These are phyloP conservation scores for Styela clava DNA, from an alignment of 23 tunicate genomes.

Conservation along the genomic window DNA sequence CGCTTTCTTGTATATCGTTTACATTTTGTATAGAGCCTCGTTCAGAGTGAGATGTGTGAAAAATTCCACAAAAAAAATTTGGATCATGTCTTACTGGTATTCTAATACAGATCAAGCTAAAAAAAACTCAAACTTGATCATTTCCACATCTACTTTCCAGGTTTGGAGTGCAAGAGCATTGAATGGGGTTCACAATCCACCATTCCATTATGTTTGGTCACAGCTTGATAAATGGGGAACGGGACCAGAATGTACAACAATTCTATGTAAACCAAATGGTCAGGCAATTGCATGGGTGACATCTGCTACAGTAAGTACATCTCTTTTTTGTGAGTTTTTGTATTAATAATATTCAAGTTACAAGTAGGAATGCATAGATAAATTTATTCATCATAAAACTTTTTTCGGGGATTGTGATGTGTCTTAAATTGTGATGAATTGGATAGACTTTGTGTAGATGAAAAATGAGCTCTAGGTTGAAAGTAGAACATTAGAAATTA, in stretches of 20 bases:
- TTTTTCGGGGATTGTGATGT: not conserved
- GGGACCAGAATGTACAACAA: conserved; percentile 94
- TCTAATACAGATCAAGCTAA: too few relatives aligned
- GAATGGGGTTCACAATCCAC: conserved; percentile 79
- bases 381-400: not conserved
- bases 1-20: too few relatives aligned
- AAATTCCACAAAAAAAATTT: too few relatives aligned
- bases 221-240: conserved; percentile 90
- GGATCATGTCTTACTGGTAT: too few relatives aligned
- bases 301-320: conserved; percentile 62
- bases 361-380: not conserved
- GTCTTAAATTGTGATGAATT: too few relatives aligned
- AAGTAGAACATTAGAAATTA: too few relatives aligned
- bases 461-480: too few relatives aligned
- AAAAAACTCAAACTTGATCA: too few relatives aligned
- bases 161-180: conserved; percentile 59
- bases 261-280: conserved; percentile 86
- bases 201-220: conserved; percentile 75
- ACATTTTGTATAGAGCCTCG: too few relatives aligned
- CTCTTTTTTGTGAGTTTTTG: too few relatives aligned
- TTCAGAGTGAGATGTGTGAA: too few relatives aligned
- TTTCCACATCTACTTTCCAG: conserved; percentile 18
- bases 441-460: too few relatives aligned
- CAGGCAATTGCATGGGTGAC: conserved; percentile 96
- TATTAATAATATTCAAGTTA: not conserved